These are phyloP conservation scores for Tamandua tetradactyla DNA, from an alignment of 2,797 vertebrate species.

Conservation along the genomic window DNA sequence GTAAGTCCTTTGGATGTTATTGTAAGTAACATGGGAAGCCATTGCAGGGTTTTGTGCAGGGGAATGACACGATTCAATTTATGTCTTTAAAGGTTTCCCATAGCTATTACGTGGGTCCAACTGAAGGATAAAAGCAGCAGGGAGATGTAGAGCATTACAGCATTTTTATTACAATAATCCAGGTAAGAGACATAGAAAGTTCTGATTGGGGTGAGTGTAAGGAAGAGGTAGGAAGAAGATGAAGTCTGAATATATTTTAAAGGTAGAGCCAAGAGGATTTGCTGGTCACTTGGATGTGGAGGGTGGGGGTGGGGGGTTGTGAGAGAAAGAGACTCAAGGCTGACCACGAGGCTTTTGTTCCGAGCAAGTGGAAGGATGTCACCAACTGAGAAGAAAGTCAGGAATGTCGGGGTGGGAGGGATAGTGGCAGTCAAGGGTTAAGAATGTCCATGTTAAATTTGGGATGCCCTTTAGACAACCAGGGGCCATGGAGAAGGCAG, in stretches of 20 bases:
- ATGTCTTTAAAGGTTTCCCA: not conserved
- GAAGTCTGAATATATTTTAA: not conserved
- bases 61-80: fast-evolving
- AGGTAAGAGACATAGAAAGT: not conserved
- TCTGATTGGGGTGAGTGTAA: no score
- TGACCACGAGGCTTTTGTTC: not conserved
- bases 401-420: not conserved
- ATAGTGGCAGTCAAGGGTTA: not conserved
- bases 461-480: not conserved
- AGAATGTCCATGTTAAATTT: not conserved
- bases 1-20: no score
- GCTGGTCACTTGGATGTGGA: fast-evolving
- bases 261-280: not conserved
- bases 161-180: not conserved
- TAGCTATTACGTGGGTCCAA: not conserved
- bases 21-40: fast-evolving
- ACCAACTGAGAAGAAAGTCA: not conserved
- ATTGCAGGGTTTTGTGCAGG: not conserved
- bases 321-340: not conserved
- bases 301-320: not conserved
- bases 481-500: fast-evolving
- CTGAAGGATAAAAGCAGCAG: not conserved
- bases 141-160: not conserved
- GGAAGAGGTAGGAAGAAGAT: not conserved
- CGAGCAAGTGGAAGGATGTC: not conserved